Conservation (phyloP, 2,797 vertebrate species). For the Varecia variegata region DNA sequence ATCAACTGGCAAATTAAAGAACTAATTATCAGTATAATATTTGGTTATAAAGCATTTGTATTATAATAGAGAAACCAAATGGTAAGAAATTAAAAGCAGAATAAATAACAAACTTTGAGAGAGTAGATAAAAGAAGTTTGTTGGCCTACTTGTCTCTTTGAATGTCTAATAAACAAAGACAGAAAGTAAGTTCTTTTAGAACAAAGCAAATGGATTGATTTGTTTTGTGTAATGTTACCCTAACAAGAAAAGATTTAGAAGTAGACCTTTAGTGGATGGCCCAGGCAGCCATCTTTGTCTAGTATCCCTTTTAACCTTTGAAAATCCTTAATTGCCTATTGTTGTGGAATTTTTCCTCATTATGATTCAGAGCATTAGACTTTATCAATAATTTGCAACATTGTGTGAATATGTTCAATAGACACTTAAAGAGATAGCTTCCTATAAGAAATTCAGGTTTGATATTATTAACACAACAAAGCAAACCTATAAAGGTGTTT, state of each 20-base stretch:
- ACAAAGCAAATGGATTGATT: background rate
- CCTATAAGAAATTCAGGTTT: background rate
- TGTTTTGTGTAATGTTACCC: background rate
- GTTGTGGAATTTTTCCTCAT: slow-evolving; percentile 12
- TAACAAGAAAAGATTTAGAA: background rate
- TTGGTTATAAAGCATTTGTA: background rate
- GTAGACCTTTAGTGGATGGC: background rate
- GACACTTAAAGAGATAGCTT: background rate
- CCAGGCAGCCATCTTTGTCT: background rate
- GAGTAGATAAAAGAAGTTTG: background rate
- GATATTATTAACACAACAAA: background rate
- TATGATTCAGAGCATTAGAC: background rate
- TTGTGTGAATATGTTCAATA: background rate
- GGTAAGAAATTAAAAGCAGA: background rate
- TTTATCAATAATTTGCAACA: background rate
- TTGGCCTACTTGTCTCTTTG: background rate
- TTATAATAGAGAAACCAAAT: background rate
- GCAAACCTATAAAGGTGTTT: background rate
- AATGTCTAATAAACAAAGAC: background rate
- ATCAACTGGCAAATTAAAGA: background rate
- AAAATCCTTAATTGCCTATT: background rate
- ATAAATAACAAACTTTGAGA: background rate
- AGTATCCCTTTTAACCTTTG: background rate
- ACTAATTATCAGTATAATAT: background rate
- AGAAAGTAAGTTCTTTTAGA: background rate